These are phyloP conservation scores for Platerodrilus igneus DNA, from an alignment of 2,888 invertebrate genomes.

Conservation along the genomic window DNA sequence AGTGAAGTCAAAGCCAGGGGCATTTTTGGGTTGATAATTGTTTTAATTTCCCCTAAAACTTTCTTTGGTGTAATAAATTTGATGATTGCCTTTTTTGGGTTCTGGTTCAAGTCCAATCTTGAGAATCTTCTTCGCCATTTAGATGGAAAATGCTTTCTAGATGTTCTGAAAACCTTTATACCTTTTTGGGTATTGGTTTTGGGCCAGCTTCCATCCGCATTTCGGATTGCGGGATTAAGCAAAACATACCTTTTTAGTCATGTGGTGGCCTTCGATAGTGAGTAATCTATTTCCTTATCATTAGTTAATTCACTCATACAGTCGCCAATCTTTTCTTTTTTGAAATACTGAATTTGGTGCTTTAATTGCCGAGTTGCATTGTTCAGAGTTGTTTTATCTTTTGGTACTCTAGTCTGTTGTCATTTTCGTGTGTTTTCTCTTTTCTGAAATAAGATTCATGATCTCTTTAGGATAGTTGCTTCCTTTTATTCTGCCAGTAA, in stretches of 20 bases:
- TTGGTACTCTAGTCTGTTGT: constrained; percentile 6
- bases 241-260: constrained; percentile 3
- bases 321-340: constrained; percentile 4
- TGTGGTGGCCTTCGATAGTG: constrained; percentile 1
- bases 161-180: constrained; percentile 6
- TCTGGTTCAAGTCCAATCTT: constrained; percentile 8
- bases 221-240: constrained; percentile 9
- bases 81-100: constrained; percentile 8
- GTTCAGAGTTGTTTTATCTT: constrained; percentile 6
- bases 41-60: too few relatives aligned
- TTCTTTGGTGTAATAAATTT: constrained; percentile 5
- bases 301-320: constrained; percentile 6
- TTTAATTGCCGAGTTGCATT: constrained; percentile 8
- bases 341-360: not conserved
- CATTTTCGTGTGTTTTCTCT: constrained; percentile 10
- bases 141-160: constrained; percentile 8
- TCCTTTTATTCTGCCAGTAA: not conserved
- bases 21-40: constrained; percentile 20
- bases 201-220: constrained; percentile 10
- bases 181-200: constrained; percentile 6
- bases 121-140: constrained; percentile 6
- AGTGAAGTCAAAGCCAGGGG: constrained; percentile 28
- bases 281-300: constrained; percentile 6
- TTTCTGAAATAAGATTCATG: constrained; percentile 5
- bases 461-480: too few relatives aligned